These are phyloP conservation scores for Galagoides demidoff DNA, from an alignment of 2,797 vertebrate species.

Conservation along the genomic window DNA sequence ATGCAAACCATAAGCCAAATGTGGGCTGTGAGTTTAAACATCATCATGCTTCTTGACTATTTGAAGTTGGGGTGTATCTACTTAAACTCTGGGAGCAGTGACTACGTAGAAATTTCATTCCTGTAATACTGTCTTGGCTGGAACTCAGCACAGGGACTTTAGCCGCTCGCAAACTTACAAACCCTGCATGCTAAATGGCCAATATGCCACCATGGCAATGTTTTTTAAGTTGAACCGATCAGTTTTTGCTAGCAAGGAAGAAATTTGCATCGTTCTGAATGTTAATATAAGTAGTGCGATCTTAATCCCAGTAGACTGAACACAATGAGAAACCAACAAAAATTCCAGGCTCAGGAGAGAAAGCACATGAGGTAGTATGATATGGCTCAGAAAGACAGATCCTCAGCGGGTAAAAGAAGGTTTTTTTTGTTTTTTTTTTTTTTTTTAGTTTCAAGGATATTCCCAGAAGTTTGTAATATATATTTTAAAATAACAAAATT, in stretches of 20 bases:
- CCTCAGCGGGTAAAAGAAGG: neutral
- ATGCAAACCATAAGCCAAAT: constrained; percentile 12
- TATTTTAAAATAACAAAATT: constrained; percentile 16
- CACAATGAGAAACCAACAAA: constrained; percentile 2
- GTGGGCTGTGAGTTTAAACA: neutral
- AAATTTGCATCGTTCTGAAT: constrained; percentile 58
- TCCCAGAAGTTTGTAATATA: neutral
- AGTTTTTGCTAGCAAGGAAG: constrained; percentile 56
- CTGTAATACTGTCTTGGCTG: constrained; percentile 47
- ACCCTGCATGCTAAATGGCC: constrained; percentile 50
- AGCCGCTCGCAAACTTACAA: constrained; percentile 20
- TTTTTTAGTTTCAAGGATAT: neutral
- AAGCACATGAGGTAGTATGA: neutral
- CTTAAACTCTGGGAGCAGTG: neutral
- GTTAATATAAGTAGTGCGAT: constrained; percentile 60
- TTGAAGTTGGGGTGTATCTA: neutral
- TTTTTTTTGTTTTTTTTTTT: neutral
- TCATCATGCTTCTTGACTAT: neutral
- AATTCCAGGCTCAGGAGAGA: constrained; percentile 25
- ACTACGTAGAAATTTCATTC: constrained; percentile 30
- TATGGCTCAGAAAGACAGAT: neutral
- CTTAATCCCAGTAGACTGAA: constrained; percentile 13
- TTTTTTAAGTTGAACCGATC: constrained; percentile 62
- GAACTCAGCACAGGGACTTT: constrained; percentile 49
- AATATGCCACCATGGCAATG: constrained; percentile 37